A percentile compares a stretch with the other conserved stretches of the same genome.
Conservation (phyloP, 2,113 vertebrate species). For the Petrocephalus zakoni region DNA sequence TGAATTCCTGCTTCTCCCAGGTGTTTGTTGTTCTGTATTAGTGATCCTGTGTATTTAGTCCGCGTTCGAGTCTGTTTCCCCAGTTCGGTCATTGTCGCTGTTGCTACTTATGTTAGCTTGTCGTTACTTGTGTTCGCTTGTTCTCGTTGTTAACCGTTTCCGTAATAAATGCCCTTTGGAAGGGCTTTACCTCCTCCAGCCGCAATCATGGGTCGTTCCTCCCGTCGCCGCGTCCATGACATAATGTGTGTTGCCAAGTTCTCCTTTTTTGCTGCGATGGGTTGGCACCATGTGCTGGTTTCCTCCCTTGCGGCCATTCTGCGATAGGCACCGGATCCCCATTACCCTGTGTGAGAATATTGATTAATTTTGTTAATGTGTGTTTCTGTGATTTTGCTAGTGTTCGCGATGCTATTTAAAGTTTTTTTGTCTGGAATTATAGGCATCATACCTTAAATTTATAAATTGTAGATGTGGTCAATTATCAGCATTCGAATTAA, state of each 20-base stretch:
- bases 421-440: neutral
- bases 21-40: too few relatives aligned
- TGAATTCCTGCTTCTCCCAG: too few relatives aligned
- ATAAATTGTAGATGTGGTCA: neutral
- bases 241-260: neutral
- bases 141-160: too few relatives aligned
- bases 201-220: too few relatives aligned
- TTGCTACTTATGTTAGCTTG: too few relatives aligned
- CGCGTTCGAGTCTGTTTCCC: too few relatives aligned
- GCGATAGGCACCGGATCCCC: neutral
- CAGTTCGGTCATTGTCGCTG: too few relatives aligned
- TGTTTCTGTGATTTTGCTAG: neutral
- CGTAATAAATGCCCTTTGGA: too few relatives aligned
- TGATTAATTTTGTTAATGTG: neutral
- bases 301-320: neutral
- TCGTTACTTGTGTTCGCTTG: too few relatives aligned
- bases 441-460: neutral
- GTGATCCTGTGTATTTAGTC: too few relatives aligned
- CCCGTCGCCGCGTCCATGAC: too few relatives aligned
- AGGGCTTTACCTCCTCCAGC: too few relatives aligned
- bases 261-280: neutral
- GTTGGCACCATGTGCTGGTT: neutral
- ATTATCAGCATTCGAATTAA: neutral
- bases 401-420: neutral
- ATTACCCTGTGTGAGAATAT: neutral